phyloP scores from a whole-genome alignment of 1,140 invertebrate species.

The Oedothorax gibbosus region DNA sequence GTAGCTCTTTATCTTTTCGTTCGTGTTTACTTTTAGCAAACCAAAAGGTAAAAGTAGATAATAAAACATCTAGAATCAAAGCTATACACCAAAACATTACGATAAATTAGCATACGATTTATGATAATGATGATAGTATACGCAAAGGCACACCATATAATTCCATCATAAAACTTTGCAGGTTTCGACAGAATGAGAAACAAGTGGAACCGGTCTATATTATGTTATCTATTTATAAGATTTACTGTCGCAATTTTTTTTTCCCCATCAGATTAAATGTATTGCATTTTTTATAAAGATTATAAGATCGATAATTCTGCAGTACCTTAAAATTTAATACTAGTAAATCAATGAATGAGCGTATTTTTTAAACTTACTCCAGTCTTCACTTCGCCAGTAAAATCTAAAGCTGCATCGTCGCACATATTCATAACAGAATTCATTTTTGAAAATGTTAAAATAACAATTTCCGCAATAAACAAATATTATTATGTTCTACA shows the following conservation, averaged over 20 bases:
- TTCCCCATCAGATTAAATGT: not conserved
- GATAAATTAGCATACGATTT: no score
- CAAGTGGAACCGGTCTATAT: not conserved
- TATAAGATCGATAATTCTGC: not conserved
- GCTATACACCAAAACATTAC: no score
- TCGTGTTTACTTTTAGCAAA: no score
- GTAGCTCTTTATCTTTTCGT: no score
- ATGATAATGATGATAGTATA: no score
- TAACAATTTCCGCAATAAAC: no score
- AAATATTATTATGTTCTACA: no score
- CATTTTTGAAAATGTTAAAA: not conserved
- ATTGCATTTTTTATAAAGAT: not conserved
- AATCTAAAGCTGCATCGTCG: conserved; percentile 21
- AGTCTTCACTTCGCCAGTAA: conserved; percentile 11
- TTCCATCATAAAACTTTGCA: not conserved
- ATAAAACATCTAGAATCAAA: no score
- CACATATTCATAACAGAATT: conserved; percentile 16
- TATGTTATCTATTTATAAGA: not conserved
- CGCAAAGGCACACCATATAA: no score
- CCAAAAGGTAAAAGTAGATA: no score
- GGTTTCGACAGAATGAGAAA: not conserved
- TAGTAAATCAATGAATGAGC: not conserved
- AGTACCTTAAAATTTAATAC: not conserved
- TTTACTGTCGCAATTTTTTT: not conserved
- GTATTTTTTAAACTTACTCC: conserved; percentile 14